Evolutionary conservation across 2,888 invertebrate species (phyloP).

Genomic region (Gonocerus acuteangulatus): DNA sequence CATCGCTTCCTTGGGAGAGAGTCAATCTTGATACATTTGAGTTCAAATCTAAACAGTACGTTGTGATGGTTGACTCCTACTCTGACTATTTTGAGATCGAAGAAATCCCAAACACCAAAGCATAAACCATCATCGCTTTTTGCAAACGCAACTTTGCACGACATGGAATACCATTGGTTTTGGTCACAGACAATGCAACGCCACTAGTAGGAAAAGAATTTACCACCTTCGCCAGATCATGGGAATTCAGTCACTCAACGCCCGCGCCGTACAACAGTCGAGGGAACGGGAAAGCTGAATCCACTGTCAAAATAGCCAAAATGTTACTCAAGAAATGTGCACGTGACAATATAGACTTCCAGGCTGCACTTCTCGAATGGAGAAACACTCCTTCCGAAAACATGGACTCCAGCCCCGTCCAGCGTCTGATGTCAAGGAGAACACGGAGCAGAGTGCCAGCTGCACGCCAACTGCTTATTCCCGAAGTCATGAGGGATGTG

Average conservation of each 20-base stretch:
- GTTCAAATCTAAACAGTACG: not conserved
- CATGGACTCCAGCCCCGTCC: constrained; percentile 34
- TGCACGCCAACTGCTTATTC: not conserved
- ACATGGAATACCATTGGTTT: constrained; percentile 19
- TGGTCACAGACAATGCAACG: constrained; percentile 20
- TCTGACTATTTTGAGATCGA: constrained; percentile 26
- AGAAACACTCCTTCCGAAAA: constrained; percentile 37
- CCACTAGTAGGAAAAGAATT: not conserved
- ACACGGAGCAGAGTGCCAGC: constrained; percentile 28
- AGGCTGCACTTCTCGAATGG: no score
- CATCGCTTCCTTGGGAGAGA: constrained; percentile 7
- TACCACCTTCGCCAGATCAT: constrained; percentile 29
- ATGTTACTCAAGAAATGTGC: constrained; percentile 34
- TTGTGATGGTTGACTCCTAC: constrained; percentile 18
- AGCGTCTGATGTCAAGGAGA: constrained; percentile 32
- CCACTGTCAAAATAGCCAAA: constrained; percentile 38
- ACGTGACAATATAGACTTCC: constrained; percentile 32
- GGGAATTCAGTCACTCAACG: constrained; percentile 36
- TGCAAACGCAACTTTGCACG: constrained; percentile 17
- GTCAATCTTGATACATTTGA: not conserved
- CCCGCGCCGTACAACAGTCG: constrained; percentile 36
- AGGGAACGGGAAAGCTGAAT: constrained; percentile 38
- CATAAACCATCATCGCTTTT: not conserved
- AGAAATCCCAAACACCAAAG: not conserved
- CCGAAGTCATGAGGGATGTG: not conserved